Conservation (phyloP, 2,113 vertebrate genomes). For the Crocuta crocuta region DNA sequence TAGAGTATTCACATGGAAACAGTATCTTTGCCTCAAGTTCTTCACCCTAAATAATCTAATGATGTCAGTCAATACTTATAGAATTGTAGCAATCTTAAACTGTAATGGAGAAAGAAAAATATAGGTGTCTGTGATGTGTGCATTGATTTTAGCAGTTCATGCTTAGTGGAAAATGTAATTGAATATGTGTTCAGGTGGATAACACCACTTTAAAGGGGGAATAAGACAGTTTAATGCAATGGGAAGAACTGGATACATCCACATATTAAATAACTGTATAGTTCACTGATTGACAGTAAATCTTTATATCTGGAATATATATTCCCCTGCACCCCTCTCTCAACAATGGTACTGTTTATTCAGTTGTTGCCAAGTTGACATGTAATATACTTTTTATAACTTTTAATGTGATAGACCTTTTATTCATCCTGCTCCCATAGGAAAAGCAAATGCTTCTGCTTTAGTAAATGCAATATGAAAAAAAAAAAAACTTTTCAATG, state of each 20-base stretch:
- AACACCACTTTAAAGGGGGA: constrained; percentile 57
- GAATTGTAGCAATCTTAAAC: constrained; percentile 75
- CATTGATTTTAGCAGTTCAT: constrained; percentile 76
- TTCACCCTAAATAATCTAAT: constrained; percentile 76
- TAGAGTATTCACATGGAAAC: constrained; percentile 43
- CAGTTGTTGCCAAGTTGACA: constrained; percentile 62
- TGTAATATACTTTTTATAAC: constrained; percentile 47
- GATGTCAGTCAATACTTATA: constrained; percentile 75
- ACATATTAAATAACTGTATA: constrained; percentile 60
- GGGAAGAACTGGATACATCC: constrained; percentile 50
- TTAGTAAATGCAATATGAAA: constrained; percentile 16
- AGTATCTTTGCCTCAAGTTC: constrained; percentile 56
- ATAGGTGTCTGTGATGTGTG: constrained; percentile 59
- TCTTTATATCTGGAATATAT: constrained; percentile 16
- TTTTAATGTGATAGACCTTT: constrained; percentile 57
- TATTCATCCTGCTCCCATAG: background rate
- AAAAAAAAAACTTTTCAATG: background rate
- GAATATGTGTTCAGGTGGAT: constrained; percentile 71
- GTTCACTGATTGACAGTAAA: constrained; percentile 63
- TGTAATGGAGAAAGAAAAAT: constrained; percentile 73
- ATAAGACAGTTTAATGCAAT: constrained; percentile 65
- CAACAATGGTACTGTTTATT: constrained; percentile 19
- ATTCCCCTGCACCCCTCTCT: background rate
- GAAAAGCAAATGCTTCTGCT: background rate
- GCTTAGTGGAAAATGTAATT: constrained; percentile 76